A percentile compares a stretch with the other conserved stretches of the same genome.
phyloP scores from a whole-genome alignment of 2,797 vertebrate genomes.

The Aulostomus chinensis region DNA sequence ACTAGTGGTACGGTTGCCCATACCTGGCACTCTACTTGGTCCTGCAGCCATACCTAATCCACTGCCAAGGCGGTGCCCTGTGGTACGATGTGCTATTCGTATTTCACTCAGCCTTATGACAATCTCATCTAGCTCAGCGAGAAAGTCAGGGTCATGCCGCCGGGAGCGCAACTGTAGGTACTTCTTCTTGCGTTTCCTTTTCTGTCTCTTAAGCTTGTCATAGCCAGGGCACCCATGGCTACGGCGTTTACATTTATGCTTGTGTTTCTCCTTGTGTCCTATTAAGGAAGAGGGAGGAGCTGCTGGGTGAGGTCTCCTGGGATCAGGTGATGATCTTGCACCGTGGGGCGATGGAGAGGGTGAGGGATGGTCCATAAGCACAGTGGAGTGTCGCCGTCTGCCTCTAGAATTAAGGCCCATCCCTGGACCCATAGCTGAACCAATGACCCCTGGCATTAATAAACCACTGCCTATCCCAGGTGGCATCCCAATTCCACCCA shows the following conservation, averaged over 20 bases:
- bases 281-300: constrained; percentile 73
- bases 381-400: constrained; percentile 87
- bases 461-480: constrained; percentile 74
- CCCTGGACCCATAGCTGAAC: constrained; percentile 76
- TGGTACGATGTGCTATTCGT: constrained; percentile 91
- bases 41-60: constrained; percentile 70
- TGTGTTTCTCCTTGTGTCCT: constrained; percentile 96
- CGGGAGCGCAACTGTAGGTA: constrained; percentile 89
- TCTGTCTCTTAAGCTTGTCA: constrained; percentile 96
- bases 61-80: constrained; percentile 75
- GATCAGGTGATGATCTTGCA: constrained; percentile 76
- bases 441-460: constrained; percentile 80
- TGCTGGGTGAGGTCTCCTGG: constrained; percentile 75
- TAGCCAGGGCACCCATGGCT: constrained; percentile 92
- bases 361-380: constrained; percentile 88
- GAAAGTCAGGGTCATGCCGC: constrained; percentile 93
- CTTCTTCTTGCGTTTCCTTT: constrained; percentile 98
- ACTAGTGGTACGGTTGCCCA: constrained; percentile 59
- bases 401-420: constrained; percentile 84
- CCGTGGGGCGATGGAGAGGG: constrained; percentile 82
- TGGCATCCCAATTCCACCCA: constrained; percentile 73
- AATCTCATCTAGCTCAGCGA: constrained; percentile 93
- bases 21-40: constrained; percentile 68
- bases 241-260: constrained; percentile 97
- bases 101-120: constrained; percentile 91